These are phyloP conservation scores for Acipenser oxyrinchus DNA, from an alignment of 2,797 vertebrate genomes.

Conservation along the genomic window DNA sequence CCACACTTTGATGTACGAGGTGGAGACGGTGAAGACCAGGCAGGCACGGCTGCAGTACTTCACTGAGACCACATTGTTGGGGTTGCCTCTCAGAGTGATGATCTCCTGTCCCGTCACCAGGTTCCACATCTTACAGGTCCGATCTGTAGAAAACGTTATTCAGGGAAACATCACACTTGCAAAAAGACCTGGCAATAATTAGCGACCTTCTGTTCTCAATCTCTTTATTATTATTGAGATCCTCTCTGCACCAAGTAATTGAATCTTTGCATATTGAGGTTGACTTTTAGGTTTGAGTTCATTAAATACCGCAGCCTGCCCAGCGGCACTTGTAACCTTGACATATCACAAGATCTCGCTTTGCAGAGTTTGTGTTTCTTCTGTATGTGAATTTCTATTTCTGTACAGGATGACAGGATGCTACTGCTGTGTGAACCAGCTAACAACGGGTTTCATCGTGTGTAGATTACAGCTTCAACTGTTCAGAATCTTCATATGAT, in stretches of 20 bases:
- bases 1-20: conserved; percentile 93
- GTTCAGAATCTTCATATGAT: too few relatives aligned
- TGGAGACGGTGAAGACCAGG: conserved; percentile 87
- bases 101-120: conserved; percentile 94
- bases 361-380: too few relatives aligned
- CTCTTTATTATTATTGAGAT: neutral
- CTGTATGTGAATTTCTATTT: too few relatives aligned
- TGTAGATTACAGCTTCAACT: too few relatives aligned
- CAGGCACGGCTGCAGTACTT: conserved; percentile 82
- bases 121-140: conserved; percentile 98
- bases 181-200: neutral
- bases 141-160: conserved; percentile 53
- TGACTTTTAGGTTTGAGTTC: neutral
- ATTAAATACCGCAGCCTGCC: neutral
- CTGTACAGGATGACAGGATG: too few relatives aligned
- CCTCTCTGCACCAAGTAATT: neutral
- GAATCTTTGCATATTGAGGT: neutral
- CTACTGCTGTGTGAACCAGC: too few relatives aligned
- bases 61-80: conserved; percentile 91
- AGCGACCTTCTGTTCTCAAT: neutral
- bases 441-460: too few relatives aligned
- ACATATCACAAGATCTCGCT: too few relatives aligned
- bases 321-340: too few relatives aligned
- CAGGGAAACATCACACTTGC: neutral
- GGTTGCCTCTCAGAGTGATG: conserved; percentile 86